These are phyloP conservation scores for Monarcha castaneiventris DNA, from an alignment of 2,113 vertebrate genomes.

Conservation along the genomic window DNA sequence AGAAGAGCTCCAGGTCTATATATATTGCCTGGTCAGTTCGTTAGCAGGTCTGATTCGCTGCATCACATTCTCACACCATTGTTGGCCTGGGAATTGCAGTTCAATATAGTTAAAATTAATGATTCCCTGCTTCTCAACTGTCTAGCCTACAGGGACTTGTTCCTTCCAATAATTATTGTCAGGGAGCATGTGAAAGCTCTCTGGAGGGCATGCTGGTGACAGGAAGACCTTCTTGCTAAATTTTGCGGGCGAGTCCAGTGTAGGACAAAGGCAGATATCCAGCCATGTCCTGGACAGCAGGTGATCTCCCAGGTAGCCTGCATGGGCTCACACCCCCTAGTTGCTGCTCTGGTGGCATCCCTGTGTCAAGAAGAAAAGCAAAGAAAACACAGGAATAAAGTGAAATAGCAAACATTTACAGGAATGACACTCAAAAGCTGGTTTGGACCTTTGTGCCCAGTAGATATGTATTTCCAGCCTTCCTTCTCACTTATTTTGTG, in stretches of 20 bases:
- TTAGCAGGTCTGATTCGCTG: background rate
- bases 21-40: background rate
- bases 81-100: constrained; percentile 24
- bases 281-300: background rate
- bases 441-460: background rate
- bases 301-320: background rate
- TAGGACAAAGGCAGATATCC: background rate
- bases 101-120: constrained; percentile 50
- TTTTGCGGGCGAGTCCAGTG: background rate
- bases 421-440: background rate
- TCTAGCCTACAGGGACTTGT: background rate
- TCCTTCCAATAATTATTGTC: constrained; percentile 16
- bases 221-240: background rate
- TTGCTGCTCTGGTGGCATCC: background rate
- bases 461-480: background rate
- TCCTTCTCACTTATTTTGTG: background rate
- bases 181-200: background rate
- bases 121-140: background rate
- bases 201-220: background rate
- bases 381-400: background rate
- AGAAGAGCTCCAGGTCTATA: background rate
- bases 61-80: background rate
- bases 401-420: background rate
- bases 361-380: background rate
- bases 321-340: background rate